A percentile compares a stretch with the other conserved stretches of the same genome.
Evolutionary conservation across 2,888 invertebrate species (phyloP).

Genomic region (Andrena chrysosceles): DNA sequence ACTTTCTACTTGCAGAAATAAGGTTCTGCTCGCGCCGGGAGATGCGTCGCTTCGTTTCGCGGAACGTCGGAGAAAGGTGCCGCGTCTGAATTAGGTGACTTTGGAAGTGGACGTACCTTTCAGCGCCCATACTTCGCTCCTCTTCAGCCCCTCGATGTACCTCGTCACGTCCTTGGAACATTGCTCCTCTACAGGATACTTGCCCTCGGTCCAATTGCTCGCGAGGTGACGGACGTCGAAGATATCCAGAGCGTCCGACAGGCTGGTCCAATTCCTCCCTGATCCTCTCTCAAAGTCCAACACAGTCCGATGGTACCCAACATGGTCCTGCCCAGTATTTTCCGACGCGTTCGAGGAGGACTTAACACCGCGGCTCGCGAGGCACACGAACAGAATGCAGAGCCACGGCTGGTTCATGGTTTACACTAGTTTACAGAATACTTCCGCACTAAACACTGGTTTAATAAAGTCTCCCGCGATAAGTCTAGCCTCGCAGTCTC

Average conservation of each 20-base stretch:
- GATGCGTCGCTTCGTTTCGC: slow-evolving; percentile 51
- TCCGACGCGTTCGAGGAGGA: slow-evolving; percentile 24
- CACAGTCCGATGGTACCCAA: slow-evolving; percentile 72
- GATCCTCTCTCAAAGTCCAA: slow-evolving; percentile 46
- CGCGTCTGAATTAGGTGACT: background rate
- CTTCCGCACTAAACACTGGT: background rate
- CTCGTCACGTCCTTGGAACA: slow-evolving; percentile 80
- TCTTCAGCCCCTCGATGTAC: slow-evolving; percentile 79
- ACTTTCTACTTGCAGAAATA: slow-evolving; percentile 80
- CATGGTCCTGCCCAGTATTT: slow-evolving; percentile 20
- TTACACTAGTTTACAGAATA: background rate
- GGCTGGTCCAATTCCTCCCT: slow-evolving; percentile 77
- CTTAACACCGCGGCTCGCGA: slow-evolving; percentile 20
- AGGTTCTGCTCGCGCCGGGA: slow-evolving; percentile 59
- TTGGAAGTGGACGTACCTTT: slow-evolving; percentile 78
- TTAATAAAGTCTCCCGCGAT: background rate
- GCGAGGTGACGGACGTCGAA: slow-evolving; percentile 78
- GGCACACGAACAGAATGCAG: slow-evolving; percentile 28
- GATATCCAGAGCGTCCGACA: slow-evolving; percentile 79
- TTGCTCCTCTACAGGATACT: slow-evolving; percentile 70
- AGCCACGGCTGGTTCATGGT: slow-evolving; percentile 28
- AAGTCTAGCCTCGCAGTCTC: background rate
- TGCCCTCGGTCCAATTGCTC: slow-evolving; percentile 86
- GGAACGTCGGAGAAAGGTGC: slow-evolving; percentile 35
- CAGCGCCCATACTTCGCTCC: slow-evolving; percentile 81